phyloP scores from a whole-genome alignment of 2,797 vertebrate genomes.

The Crocodylus rhombifer region DNA sequence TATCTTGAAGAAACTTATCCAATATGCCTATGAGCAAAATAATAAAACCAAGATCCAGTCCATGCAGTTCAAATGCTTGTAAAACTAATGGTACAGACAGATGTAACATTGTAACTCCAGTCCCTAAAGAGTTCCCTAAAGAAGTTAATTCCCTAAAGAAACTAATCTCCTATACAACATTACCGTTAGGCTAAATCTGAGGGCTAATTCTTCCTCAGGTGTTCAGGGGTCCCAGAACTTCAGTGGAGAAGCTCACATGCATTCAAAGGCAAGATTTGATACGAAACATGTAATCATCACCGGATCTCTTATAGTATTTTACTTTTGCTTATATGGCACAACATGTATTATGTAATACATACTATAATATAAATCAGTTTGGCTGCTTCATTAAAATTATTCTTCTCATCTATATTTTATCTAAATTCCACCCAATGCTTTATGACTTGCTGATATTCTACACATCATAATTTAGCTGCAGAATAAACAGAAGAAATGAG shows the following conservation, averaged over 20 bases:
- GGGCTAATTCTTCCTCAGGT: neutral
- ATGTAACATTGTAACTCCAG: no score
- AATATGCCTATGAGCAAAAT: neutral
- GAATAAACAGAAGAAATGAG: slow-evolving; percentile 61
- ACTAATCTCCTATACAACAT: neutral
- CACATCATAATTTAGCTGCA: slow-evolving; percentile 64
- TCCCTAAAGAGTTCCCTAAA: no score
- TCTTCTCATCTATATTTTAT: neutral
- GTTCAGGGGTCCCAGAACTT: neutral
- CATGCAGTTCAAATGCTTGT: no score
- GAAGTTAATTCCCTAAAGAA: no score
- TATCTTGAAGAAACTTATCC: neutral
- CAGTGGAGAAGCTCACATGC: neutral
- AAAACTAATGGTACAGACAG: no score
- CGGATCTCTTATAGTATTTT: neutral
- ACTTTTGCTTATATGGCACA: neutral
- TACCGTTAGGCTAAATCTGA: neutral
- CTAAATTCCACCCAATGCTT: neutral
- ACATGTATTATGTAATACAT: neutral
- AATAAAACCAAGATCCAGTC: neutral
- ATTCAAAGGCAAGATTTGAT: neutral
- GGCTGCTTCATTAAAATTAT: neutral
- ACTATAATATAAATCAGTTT: neutral
- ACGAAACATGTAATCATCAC: neutral
- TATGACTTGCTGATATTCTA: slow-evolving; percentile 55